Evolutionary conservation across 2,113 vertebrate genomes (phyloP).

Genomic region (Octodon degus): DNA sequence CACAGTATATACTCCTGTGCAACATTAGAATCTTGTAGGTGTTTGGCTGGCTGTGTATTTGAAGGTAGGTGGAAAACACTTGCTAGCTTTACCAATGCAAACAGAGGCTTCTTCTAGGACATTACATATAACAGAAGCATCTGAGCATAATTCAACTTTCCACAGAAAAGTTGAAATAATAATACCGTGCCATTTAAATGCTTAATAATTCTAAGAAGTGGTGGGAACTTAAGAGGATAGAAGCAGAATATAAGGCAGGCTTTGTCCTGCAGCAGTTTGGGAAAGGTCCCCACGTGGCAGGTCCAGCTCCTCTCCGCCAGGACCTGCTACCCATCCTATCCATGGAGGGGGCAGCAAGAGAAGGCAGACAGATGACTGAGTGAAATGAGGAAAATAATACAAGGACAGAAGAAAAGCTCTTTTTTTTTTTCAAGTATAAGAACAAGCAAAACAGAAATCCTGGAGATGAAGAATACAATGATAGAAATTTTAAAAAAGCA

Average conservation of each 20-base stretch:
- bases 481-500: background rate
- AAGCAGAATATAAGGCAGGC: conserved; percentile 53
- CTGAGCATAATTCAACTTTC: conserved; percentile 60
- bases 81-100: conserved; percentile 37
- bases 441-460: background rate
- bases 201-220: conserved; percentile 64
- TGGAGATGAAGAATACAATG: background rate
- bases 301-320: background rate
- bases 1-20: background rate
- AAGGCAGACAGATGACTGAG: background rate
- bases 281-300: background rate
- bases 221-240: conserved; percentile 63
- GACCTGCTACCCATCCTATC: too few relatives aligned
- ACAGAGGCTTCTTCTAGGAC: background rate
- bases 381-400: background rate
- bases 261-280: background rate
- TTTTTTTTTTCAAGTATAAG: background rate
- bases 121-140: conserved; percentile 14
- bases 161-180: conserved; percentile 32
- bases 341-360: background rate
- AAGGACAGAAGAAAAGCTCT: background rate
- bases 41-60: background rate
- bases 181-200: conserved; percentile 41
- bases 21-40: background rate
- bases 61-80: background rate